Conservation (phyloP, 1,140 invertebrate genomes). For the Trichomalopsis sarcophagae region DNA sequence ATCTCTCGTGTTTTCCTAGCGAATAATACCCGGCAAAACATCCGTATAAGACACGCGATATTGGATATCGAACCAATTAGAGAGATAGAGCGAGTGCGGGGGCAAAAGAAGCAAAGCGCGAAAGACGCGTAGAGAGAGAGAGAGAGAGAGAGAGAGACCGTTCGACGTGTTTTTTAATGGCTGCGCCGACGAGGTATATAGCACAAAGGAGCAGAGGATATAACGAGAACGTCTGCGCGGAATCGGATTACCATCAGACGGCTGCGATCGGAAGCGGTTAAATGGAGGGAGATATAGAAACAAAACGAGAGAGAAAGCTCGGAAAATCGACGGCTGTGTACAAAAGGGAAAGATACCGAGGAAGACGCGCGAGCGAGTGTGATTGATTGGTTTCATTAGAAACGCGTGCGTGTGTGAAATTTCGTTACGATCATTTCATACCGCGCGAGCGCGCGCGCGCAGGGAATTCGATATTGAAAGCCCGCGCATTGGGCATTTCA, state of each 20-base stretch:
- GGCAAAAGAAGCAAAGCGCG: neutral
- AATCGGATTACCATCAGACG: slow-evolving; percentile 59
- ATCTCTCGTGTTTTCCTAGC: neutral
- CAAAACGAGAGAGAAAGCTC: slow-evolving; percentile 6
- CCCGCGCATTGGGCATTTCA: too few species aligned
- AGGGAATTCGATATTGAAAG: too few species aligned
- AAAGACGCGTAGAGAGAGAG: neutral
- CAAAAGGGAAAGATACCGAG: neutral
- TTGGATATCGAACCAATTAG: neutral
- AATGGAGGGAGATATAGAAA: slow-evolving; percentile 27
- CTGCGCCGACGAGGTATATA: slow-evolving; percentile 19
- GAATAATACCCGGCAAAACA: neutral
- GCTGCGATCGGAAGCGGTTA: slow-evolving; percentile 37
- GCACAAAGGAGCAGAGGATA: slow-evolving; percentile 32
- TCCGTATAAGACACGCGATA: neutral
- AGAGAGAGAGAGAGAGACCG: too few species aligned
- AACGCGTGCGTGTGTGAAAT: neutral
- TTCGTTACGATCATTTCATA: neutral
- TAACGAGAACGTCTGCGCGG: slow-evolving; percentile 55
- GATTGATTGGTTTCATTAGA: neutral
- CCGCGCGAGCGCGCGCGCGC: too few species aligned
- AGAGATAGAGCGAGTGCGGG: neutral
- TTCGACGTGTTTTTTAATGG: slow-evolving; percentile 34
- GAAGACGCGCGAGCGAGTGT: neutral
- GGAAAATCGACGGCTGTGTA: neutral